These are phyloP conservation scores for Drosophila ustulata DNA, from an alignment of 2,888 invertebrate species.

Conservation along the genomic window DNA sequence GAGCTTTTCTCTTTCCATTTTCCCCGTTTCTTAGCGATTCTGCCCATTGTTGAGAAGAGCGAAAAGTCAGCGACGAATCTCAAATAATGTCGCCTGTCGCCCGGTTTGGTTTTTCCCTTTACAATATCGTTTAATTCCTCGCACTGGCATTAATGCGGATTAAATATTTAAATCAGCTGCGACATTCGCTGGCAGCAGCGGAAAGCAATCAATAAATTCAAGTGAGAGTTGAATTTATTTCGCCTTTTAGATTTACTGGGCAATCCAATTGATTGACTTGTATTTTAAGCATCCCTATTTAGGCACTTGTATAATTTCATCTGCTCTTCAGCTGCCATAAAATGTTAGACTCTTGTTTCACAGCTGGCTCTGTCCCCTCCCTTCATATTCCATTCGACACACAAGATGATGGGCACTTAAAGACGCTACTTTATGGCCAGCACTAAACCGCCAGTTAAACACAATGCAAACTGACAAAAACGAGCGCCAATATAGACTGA, in stretches of 20 bases:
- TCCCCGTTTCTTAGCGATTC: slow-evolving; percentile 27
- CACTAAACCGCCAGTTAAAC: slow-evolving; percentile 62
- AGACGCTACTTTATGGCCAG: slow-evolving; percentile 49
- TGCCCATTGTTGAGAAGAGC: slow-evolving; percentile 21
- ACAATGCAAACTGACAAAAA: slow-evolving; percentile 2
- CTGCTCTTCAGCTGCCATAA: slow-evolving; percentile 24
- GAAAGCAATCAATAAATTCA: neutral
- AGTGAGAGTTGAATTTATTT: slow-evolving; percentile 3
- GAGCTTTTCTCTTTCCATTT: slow-evolving; percentile 11
- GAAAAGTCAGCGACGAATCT: slow-evolving; percentile 50
- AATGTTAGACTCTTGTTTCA: slow-evolving; percentile 31
- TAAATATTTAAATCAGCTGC: slow-evolving; percentile 33
- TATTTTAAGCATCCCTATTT: slow-evolving; percentile 7
- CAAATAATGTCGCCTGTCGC: slow-evolving; percentile 37
- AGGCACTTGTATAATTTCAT: slow-evolving; percentile 12
- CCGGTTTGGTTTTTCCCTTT: slow-evolving; percentile 1
- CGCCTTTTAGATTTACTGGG: neutral
- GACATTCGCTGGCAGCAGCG: neutral
- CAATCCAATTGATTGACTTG: slow-evolving; percentile 13
- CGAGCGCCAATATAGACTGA: neutral
- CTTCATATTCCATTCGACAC: slow-evolving; percentile 1
- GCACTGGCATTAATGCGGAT: slow-evolving; percentile 33
- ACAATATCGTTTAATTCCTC: slow-evolving; percentile 41
- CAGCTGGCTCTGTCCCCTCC: neutral
- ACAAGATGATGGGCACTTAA: slow-evolving; percentile 47